Conservation (phyloP, 2,888 invertebrate genomes). For the Galeopsomyia nigrocyanea region DNA sequence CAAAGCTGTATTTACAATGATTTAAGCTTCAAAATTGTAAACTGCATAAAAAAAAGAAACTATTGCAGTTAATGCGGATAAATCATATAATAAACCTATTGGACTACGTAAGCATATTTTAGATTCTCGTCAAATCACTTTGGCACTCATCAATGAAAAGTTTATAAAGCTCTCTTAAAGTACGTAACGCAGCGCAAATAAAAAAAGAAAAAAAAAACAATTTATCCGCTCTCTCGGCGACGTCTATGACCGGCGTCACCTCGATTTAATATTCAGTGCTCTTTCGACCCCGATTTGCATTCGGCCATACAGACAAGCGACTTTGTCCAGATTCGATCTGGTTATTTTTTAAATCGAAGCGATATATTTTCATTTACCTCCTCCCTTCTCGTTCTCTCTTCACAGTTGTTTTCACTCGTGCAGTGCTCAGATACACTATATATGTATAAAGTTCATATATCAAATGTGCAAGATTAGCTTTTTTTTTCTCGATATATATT, state of each 20-base stretch:
- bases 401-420: slow-evolving; percentile 5
- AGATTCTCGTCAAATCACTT: slow-evolving; percentile 35
- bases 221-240: background rate
- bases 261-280: slow-evolving; percentile 62
- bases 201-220: slow-evolving; percentile 9
- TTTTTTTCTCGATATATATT: slow-evolving; percentile 9
- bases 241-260: slow-evolving; percentile 49
- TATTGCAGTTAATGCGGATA: too few species aligned
- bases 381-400: background rate
- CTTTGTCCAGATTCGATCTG: slow-evolving; percentile 37
- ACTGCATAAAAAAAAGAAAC: too few species aligned
- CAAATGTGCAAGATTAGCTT: slow-evolving; percentile 33
- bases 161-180: slow-evolving; percentile 7
- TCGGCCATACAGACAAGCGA: slow-evolving; percentile 34
- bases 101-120: slow-evolving; percentile 7
- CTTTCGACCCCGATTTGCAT: slow-evolving; percentile 59
- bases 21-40: background rate
- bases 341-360: slow-evolving; percentile 33
- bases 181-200: background rate
- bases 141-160: slow-evolving; percentile 38
- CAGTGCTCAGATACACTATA: slow-evolving; percentile 10
- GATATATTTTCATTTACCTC: slow-evolving; percentile 27
- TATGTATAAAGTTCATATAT: slow-evolving; percentile 34
- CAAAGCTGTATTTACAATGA: background rate
- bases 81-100: background rate